Percentiles rank a stretch among this genome's conserved stretches.
Conservation (phyloP, 2,888 invertebrate species). For the Lycia hirtaria region DNA sequence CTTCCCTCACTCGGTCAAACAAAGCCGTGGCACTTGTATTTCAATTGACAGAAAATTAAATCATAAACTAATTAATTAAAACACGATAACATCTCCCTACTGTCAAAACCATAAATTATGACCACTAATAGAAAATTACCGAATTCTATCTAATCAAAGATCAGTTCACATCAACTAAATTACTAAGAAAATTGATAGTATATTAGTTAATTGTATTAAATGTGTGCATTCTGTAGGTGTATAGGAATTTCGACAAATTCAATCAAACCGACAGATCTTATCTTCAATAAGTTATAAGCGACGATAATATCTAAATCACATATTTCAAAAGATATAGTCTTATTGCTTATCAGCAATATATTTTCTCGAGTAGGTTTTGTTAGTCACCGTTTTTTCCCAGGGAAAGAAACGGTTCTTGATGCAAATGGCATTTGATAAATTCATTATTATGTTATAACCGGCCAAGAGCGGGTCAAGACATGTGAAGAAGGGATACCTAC, state of each 20-base stretch:
- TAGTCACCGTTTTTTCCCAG: neutral
- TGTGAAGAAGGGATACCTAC: too few species aligned
- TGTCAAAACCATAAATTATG: neutral
- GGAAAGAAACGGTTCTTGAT: neutral
- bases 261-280: constrained; percentile 13
- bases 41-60: too few species aligned
- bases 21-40: too few species aligned
- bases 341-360: neutral
- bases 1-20: too few species aligned
- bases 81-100: too few species aligned
- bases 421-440: neutral
- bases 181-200: neutral
- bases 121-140: neutral
- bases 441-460: too few species aligned
- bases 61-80: too few species aligned
- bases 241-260: constrained; percentile 1
- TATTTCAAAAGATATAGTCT: neutral
- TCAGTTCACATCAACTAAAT: neutral
- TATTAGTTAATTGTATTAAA: constrained; percentile 3
- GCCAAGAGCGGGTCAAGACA: too few species aligned
- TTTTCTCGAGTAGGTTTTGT: neutral
- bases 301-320: constrained; percentile 9
- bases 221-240: constrained; percentile 1
- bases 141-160: neutral
- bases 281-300: constrained; percentile 3